Evolutionary conservation across 2,113 vertebrate genomes (phyloP).

Genomic region (Hiodon alosoides): DNA sequence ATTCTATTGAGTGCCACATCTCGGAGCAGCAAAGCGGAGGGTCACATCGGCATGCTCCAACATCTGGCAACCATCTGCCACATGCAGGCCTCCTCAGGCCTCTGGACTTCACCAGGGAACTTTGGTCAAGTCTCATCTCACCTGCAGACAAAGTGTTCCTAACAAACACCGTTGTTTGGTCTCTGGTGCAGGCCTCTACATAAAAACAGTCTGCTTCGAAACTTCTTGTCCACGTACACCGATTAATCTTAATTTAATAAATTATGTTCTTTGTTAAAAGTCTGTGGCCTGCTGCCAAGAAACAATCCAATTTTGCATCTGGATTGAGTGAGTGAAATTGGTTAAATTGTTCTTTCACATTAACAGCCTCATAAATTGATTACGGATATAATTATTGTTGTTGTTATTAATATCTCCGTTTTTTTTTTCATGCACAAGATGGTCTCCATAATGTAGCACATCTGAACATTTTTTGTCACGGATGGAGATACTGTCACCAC

Average conservation of each 20-base stretch:
- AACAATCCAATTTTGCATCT: constrained; percentile 18
- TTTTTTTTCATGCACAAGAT: constrained; percentile 1
- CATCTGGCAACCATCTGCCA: constrained; percentile 11
- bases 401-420: constrained; percentile 8
- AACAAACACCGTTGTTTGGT: not conserved
- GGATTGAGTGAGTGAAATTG: constrained; percentile 14
- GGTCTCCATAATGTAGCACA: not conserved
- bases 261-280: constrained; percentile 15
- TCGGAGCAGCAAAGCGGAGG: not conserved
- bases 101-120: not conserved
- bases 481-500: not conserved
- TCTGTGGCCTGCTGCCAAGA: constrained; percentile 14
- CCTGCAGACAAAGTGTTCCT: not conserved
- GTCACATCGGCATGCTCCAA: not conserved
- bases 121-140: not conserved
- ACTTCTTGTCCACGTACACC: not conserved
- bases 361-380: not conserved
- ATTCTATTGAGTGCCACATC: not conserved
- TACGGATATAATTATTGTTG: constrained; percentile 14
- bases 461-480: not conserved
- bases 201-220: not conserved
- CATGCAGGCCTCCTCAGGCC: not conserved
- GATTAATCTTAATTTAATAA: constrained; percentile 23
- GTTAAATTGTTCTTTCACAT: not conserved
- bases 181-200: not conserved